These are phyloP conservation scores for Alcedo atthis DNA, from an alignment of 2,797 vertebrate species.

Conservation along the genomic window DNA sequence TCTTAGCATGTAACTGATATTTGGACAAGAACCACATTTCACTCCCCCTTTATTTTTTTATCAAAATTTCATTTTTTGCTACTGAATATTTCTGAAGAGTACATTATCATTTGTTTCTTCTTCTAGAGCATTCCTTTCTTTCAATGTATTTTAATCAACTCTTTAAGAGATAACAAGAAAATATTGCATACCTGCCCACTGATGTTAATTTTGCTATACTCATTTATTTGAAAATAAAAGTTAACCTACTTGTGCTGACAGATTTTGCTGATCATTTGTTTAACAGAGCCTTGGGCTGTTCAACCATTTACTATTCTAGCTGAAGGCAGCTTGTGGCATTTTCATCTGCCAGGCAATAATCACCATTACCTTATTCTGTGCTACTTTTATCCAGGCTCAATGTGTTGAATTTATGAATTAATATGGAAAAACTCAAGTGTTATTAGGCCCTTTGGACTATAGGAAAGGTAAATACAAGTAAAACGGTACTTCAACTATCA, in stretches of 20 bases:
- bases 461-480: not conserved
- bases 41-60: not conserved
- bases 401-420: conserved; percentile 17
- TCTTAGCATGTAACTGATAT: not conserved
- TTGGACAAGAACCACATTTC: not conserved
- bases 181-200: not conserved
- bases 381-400: not conserved
- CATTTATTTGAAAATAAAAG: not conserved
- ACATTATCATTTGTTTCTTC: not conserved
- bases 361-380: not conserved
- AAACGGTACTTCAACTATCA: not conserved
- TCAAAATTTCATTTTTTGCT: not conserved
- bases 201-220: not conserved
- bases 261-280: conserved; percentile 46
- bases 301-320: conserved; percentile 22
- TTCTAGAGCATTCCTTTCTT: not conserved
- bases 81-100: not conserved
- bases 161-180: not conserved
- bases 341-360: conserved; percentile 38
- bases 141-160: not conserved
- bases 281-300: conserved; percentile 8
- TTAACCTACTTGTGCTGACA: not conserved
- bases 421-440: not conserved
- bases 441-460: not conserved
- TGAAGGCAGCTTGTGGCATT: conserved; percentile 40